Base-by-base conservation (phyloP, 1,140 invertebrate genomes). In the Adelges cooleyi region DNA sequence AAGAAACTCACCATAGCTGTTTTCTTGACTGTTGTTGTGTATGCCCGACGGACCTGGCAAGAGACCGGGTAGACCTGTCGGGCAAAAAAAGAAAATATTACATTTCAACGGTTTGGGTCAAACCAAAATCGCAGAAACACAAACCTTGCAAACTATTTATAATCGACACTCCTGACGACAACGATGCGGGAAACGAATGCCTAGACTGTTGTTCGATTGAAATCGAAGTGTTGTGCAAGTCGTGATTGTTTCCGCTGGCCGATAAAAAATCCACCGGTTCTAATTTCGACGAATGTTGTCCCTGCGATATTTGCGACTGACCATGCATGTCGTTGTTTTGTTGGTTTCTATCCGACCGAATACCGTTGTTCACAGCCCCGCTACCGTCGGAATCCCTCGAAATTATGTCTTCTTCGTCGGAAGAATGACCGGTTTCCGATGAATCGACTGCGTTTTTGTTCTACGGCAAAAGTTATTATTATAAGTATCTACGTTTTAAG, bases 31-130 rank as follows among this genome's bases (percentile, higher is more conserved):
- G 74, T 79, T 76, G 74, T 75, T 80, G 67, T 84, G 85, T 70
- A 90, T 85, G 69, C 87, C 86, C 25, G 88, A 90, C 13, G 88
- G 89, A 72, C 89, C 88, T 65, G 89, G 87, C 74, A 90, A 79
- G 65, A 88, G 77, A 69, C 85, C 85, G 73, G 80, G 74, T 71
- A 83, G 74, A 70, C 75, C 74, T 78, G 68, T 5, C 74, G 71
- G 65, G 72, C 18, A 65, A 40, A 66, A 10, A 5, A 8, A 15
- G 4, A 17, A n/a, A 8, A 48, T 8, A 48, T 8, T 48, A 48
- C 44, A 48, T 48, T 22, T 22, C 8, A 48, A 22, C 3, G 42
- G 2, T 11, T 23, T 23, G 2, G 22, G 15, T 6, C 2, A 20
- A 40, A 65, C 17, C 5, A 65, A 1, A 17, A 27, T 27, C 4